These are phyloP conservation scores for Holacanthella duospinosa DNA, from an alignment of 2,888 invertebrate genomes.

Conservation along the genomic window DNA sequence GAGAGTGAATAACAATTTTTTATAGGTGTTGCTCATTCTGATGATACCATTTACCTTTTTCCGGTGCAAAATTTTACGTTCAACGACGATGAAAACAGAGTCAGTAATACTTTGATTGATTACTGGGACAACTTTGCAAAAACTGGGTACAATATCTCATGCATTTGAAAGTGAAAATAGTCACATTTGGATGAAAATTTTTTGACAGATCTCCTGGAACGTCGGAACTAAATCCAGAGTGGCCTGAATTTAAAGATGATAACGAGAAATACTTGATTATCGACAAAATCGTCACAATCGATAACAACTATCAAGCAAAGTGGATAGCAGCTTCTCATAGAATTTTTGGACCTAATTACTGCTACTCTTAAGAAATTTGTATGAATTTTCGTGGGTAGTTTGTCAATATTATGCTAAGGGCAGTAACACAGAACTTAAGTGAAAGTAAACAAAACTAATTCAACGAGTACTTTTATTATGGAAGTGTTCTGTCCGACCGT, in stretches of 20 bases:
- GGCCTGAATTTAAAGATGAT: slow-evolving; percentile 1
- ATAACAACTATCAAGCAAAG: background rate
- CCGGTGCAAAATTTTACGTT: slow-evolving; percentile 6
- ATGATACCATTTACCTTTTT: slow-evolving; percentile 14
- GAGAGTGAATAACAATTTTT: background rate
- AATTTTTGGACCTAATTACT: background rate
- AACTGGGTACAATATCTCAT: slow-evolving; percentile 16
- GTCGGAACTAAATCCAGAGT: background rate
- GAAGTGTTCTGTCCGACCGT: too few species aligned
- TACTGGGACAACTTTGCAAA: slow-evolving; percentile 11
- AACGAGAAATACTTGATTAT: slow-evolving; percentile 3
- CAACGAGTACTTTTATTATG: too few species aligned
- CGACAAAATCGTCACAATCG: background rate
- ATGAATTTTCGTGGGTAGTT: too few species aligned
- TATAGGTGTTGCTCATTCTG: slow-evolving; percentile 10
- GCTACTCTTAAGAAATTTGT: background rate
- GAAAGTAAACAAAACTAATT: too few species aligned
- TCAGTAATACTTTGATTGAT: slow-evolving; percentile 10
- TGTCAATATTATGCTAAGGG: too few species aligned
- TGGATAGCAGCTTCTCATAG: slow-evolving; percentile 3
- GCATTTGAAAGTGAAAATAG: background rate
- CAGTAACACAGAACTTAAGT: too few species aligned
- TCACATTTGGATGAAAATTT: background rate
- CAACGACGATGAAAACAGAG: slow-evolving; percentile 5
- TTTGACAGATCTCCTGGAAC: background rate